These are phyloP conservation scores for Cynaeus angustus DNA, from an alignment of 2,888 invertebrate genomes.

Conservation along the genomic window DNA sequence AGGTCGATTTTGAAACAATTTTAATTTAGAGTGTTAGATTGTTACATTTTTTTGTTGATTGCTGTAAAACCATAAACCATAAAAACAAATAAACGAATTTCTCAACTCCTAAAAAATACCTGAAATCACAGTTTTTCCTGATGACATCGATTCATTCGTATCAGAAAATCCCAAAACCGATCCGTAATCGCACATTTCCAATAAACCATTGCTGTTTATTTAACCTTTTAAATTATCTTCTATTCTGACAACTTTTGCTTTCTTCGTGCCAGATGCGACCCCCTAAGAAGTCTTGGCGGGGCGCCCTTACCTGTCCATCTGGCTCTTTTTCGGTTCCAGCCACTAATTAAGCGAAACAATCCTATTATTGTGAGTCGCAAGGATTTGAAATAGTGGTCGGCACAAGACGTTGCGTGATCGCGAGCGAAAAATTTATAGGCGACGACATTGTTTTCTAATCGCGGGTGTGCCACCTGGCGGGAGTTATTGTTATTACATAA, in stretches of 20 bases:
- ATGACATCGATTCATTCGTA: no score
- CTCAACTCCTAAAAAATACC: no score
- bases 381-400: slow-evolving; percentile 20
- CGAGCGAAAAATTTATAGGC: slow-evolving; percentile 20
- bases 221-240: neutral
- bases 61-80: no score
- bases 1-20: no score
- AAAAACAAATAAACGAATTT: no score
- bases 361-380: slow-evolving; percentile 17
- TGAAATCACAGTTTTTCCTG: no score
- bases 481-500: slow-evolving; percentile 55
- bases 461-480: slow-evolving; percentile 55
- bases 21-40: no score
- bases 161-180: no score
- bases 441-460: slow-evolving; percentile 52
- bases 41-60: no score
- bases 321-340: slow-evolving; percentile 1
- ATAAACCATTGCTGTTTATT: neutral
- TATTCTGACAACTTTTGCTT: neutral
- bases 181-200: no score
- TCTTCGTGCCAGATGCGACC: slow-evolving; percentile 23
- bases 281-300: slow-evolving; percentile 40
- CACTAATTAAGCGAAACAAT: slow-evolving; percentile 29
- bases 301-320: slow-evolving; percentile 57
- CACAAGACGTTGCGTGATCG: slow-evolving; percentile 35